Base-by-base conservation (phyloP, 2,797 vertebrate genomes). In the Bovichtus variegatus region DNA sequence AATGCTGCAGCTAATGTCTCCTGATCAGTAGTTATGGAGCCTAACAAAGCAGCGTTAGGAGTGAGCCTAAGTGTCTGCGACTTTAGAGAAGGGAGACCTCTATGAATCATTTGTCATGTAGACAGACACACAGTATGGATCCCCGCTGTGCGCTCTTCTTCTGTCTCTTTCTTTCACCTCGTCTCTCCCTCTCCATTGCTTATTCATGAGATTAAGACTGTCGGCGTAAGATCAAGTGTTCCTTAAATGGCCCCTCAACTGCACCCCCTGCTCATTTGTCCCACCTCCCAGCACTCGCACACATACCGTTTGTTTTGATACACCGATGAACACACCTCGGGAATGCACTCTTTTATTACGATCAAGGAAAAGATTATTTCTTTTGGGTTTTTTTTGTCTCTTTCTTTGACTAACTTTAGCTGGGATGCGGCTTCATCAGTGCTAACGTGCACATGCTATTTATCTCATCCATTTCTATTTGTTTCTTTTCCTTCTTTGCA, bases 131-230 rank as follows among this genome's bases (percentile, higher is more conserved):
- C 83, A 87, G 83, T 84, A 83, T 80, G 72, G 13, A 55, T 55
- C 76, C 88, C 83, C 12, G 34, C 88, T 54, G 74, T 74, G 84
- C 76, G 72, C 67, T 71, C 80, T 67, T 86, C 73, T 54, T 53
- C 71, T 49, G 82, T 67, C 69, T 78, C 76, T 82, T 74, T 74
- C 73, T 84, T 60, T 83, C 67, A 57, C 77, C 69, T 72, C 15
- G 60, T 77, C 74, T 82, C 75, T 81, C 58, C 58, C 47, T 78
- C 78, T 71, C 59, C 49, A 79, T 93, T 84, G 69, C 84, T 89
- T 93, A 94, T 94, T 95, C 85, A 95, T 93, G 88, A 92, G 91
- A 90, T 90, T 85, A 78, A 84, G 89, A 77, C 83, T 71, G 88
- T 82, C 73, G 63, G 73, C 87, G 76, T 82, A 87, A 94, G 87